phyloP scores from a whole-genome alignment of 92 coral and sea anemone genomes.

The Muricea muricata region DNA sequence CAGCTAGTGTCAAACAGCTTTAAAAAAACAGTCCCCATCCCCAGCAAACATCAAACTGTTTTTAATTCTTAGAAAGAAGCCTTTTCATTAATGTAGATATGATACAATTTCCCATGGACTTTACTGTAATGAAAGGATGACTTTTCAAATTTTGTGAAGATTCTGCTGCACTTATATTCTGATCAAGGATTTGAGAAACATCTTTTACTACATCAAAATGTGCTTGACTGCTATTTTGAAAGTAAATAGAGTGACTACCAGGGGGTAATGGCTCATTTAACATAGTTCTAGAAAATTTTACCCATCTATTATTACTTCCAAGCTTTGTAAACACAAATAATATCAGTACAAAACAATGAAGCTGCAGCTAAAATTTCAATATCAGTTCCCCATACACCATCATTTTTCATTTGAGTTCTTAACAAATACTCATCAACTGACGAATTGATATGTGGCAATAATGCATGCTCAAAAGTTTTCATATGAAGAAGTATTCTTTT shows the following conservation, averaged over 20 bases:
- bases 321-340: slow-evolving; percentile 60
- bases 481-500: not conserved
- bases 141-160: too few relatives aligned
- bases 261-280: slow-evolving; percentile 28
- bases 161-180: too few relatives aligned
- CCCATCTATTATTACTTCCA: slow-evolving; percentile 58
- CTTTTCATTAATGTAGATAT: too few relatives aligned
- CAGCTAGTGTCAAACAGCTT: not conserved
- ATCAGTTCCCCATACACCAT: not conserved
- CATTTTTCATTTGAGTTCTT: not conserved
- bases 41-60: slow-evolving; percentile 5
- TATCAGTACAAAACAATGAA: slow-evolving; percentile 46
- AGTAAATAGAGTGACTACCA: slow-evolving; percentile 38
- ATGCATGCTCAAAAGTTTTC: not conserved
- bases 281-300: slow-evolving; percentile 62
- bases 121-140: too few relatives aligned
- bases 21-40: slow-evolving; percentile 8
- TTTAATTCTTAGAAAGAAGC: not conserved
- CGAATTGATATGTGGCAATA: not conserved
- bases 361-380: slow-evolving; percentile 46
- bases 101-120: too few relatives aligned
- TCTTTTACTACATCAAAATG: slow-evolving; percentile 74
- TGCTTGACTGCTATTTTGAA: slow-evolving; percentile 60
- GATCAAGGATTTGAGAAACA: slow-evolving; percentile 34
- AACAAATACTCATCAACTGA: not conserved